These are phyloP conservation scores for Coleophora flavipennella DNA, from an alignment of 2,888 invertebrate genomes.

Conservation along the genomic window DNA sequence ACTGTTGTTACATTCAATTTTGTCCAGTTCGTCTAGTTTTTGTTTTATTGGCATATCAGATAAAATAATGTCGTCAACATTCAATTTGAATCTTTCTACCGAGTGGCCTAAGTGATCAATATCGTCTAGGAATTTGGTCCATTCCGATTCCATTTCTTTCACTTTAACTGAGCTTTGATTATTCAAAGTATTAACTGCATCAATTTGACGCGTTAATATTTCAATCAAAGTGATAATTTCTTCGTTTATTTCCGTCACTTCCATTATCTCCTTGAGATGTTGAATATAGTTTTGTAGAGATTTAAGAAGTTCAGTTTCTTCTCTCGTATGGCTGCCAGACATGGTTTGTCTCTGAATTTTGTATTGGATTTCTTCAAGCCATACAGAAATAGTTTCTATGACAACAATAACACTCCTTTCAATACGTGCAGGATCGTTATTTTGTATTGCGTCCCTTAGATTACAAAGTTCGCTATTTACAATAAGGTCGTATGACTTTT, in stretches of 20 bases:
- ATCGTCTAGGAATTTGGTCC: constrained; percentile 79
- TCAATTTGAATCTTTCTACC: constrained; percentile 60
- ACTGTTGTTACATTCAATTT: constrained; percentile 78
- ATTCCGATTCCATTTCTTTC: constrained; percentile 75
- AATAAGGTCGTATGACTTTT: constrained; percentile 60
- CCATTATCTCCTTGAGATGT: constrained; percentile 76
- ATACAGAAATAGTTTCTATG: constrained; percentile 85
- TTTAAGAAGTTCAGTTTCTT: constrained; percentile 43
- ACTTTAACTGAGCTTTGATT: constrained; percentile 50
- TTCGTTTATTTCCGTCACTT: constrained; percentile 77
- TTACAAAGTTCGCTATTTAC: constrained; percentile 74
- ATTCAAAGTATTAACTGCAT: constrained; percentile 78
- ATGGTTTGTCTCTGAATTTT: constrained; percentile 71
- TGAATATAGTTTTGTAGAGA: constrained; percentile 70
- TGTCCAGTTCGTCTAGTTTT: constrained; percentile 79
- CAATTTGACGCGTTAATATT: constrained; percentile 76
- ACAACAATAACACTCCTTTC: constrained; percentile 82
- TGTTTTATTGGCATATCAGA: constrained; percentile 77
- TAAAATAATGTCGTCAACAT: constrained; percentile 70
- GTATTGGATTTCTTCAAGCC: constrained; percentile 89
- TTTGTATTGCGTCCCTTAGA: constrained; percentile 72
- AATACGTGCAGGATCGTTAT: constrained; percentile 69
- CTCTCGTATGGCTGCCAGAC: constrained; percentile 27
- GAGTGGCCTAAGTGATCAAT: constrained; percentile 71
- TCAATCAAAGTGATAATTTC: constrained; percentile 77